These are phyloP conservation scores for Clepsis dumicolana DNA, from an alignment of 2,888 invertebrate genomes.

Conservation along the genomic window DNA sequence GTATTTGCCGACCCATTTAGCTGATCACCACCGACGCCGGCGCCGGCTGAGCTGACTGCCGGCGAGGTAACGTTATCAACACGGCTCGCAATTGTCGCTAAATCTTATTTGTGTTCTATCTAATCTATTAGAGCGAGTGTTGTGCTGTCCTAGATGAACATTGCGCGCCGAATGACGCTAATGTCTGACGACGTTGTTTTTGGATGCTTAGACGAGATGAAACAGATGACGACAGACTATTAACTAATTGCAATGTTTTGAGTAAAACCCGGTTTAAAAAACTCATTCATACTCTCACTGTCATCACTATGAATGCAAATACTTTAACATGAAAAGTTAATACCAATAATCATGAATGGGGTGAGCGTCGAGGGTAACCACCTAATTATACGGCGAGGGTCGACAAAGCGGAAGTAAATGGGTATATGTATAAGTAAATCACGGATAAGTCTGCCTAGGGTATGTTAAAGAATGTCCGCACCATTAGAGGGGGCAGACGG, in stretches of 20 bases:
- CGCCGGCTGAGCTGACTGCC: constrained; percentile 37
- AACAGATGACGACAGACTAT: not conserved
- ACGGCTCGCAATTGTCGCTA: constrained; percentile 33
- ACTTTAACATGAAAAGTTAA: not conserved
- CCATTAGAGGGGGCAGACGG: constrained; percentile 80
- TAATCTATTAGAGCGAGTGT: constrained; percentile 38
- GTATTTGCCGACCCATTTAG: constrained; percentile 73
- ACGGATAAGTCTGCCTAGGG: constrained; percentile 70
- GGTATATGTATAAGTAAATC: constrained; percentile 54
- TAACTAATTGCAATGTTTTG: not conserved
- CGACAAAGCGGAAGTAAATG: constrained; percentile 62
- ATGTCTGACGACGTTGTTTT: constrained; percentile 23
- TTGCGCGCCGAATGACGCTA: constrained; percentile 21
- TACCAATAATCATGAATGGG: constrained; percentile 27
- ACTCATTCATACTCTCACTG: not conserved
- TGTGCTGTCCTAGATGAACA: constrained; percentile 15
- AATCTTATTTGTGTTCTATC: constrained; percentile 36
- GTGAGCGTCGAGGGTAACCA: constrained; percentile 19
- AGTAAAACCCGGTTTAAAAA: not conserved
- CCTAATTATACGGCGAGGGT: constrained; percentile 46
- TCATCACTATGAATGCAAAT: not conserved
- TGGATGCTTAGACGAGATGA: constrained; percentile 5
- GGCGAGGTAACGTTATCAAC: constrained; percentile 37
- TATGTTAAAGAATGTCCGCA: constrained; percentile 80
- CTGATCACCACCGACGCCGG: constrained; percentile 61